Percentiles rank a stretch among this genome's conserved stretches.
Evolutionary conservation across 2,888 invertebrate species (phyloP).

Genomic region (Drosophila mercatorum): DNA sequence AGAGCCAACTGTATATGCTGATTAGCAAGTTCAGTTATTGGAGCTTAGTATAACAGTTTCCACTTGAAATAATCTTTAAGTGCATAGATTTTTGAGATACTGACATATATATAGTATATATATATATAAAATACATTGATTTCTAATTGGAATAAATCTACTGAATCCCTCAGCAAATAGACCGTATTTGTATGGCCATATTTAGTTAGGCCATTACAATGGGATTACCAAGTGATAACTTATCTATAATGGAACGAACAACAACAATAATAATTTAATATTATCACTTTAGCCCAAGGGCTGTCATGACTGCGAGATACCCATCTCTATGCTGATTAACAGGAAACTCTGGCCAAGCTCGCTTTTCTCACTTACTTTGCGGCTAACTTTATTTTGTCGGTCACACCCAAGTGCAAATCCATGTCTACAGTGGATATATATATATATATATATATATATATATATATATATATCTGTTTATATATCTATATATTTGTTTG

Average conservation of each 20-base stretch:
- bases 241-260: conserved; percentile 2
- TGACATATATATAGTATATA: not conserved
- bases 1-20: not conserved
- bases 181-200: not conserved
- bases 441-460: conserved; percentile 1
- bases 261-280: not conserved
- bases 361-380: conserved; percentile 42
- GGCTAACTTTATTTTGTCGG: conserved; percentile 44
- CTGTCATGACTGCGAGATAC: not conserved
- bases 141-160: not conserved
- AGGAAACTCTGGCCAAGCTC: not conserved
- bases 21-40: not conserved
- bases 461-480: conserved; percentile 2
- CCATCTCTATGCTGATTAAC: conserved; percentile 12
- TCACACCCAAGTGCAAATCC: conserved; percentile 43
- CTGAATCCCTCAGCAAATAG: not conserved
- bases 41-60: not conserved
- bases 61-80: not conserved
- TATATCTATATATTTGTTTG: not conserved
- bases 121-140: not conserved
- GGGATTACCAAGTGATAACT: conserved; percentile 1
- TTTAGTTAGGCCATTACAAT: conserved; percentile 2
- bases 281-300: not conserved
- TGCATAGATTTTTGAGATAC: not conserved
- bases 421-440: conserved; percentile 17